phyloP scores from a whole-genome alignment of 2,888 invertebrate species.

The Allolobophora icterica region DNA sequence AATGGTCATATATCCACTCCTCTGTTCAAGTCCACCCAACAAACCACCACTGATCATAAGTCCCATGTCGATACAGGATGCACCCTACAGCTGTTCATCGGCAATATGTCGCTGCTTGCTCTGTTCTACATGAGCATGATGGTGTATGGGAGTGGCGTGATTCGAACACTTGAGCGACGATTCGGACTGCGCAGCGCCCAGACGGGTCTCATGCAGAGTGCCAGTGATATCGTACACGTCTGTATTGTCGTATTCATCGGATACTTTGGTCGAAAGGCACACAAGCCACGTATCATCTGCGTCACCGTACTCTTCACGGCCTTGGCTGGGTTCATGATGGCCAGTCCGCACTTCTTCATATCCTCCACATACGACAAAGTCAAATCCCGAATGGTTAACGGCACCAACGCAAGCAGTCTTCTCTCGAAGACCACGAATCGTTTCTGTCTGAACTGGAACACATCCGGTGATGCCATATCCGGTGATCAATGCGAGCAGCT shows the following conservation, averaged over 20 bases:
- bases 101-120: slow-evolving; percentile 35
- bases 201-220: slow-evolving; percentile 42
- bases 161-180: slow-evolving; percentile 47
- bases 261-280: slow-evolving; percentile 44
- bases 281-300: slow-evolving; percentile 48
- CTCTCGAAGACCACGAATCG: background rate
- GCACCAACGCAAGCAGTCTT: background rate
- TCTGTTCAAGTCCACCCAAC: background rate
- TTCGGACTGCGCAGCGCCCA: slow-evolving; percentile 47
- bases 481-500: background rate
- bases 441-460: background rate
- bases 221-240: slow-evolving; percentile 47
- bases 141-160: slow-evolving; percentile 42
- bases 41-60: background rate
- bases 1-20: background rate
- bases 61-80: background rate
- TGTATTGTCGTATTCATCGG: slow-evolving; percentile 47
- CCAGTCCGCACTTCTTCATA: slow-evolving; percentile 44
- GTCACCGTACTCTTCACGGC: slow-evolving; percentile 41
- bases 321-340: slow-evolving; percentile 43
- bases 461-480: background rate
- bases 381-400: background rate
- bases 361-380: background rate
- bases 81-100: slow-evolving; percentile 36
- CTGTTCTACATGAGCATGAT: slow-evolving; percentile 37